Conservation (phyloP, 2,113 vertebrate species). For the Rhineura floridana region DNA sequence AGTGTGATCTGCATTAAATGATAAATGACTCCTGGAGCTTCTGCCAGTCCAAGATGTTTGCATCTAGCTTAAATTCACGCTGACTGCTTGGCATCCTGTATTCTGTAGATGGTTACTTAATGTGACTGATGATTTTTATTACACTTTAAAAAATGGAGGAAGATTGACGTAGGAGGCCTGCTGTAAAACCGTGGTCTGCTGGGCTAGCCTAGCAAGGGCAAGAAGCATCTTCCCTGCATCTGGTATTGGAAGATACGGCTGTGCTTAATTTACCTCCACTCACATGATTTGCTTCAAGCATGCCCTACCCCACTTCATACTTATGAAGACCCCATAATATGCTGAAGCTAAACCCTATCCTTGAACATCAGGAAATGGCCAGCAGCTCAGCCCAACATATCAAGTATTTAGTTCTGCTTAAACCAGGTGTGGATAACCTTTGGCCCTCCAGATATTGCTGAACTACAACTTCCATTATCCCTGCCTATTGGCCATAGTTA, state of each 20-base stretch:
- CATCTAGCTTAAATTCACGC: neutral
- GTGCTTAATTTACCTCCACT: slow-evolving; percentile 1
- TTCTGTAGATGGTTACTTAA: neutral
- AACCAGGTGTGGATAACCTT: no score
- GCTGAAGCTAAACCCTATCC: neutral
- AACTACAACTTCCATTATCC: no score
- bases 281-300: neutral
- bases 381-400: neutral
- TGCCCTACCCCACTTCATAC: neutral
- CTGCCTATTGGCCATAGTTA: no score
- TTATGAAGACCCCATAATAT: neutral
- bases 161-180: neutral
- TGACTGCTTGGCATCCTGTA: neutral
- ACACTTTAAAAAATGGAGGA: neutral
- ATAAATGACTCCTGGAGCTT: slow-evolving; percentile 17
- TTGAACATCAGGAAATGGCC: neutral
- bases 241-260: neutral
- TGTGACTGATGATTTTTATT: neutral
- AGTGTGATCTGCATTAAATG: slow-evolving; percentile 18
- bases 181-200: neutral
- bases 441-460: no score
- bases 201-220: neutral
- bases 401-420: neutral
- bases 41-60: neutral
- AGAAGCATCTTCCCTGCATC: neutral